Conservation (phyloP, 2,113 vertebrate genomes). For the Ptychochromis oligacanthus region DNA sequence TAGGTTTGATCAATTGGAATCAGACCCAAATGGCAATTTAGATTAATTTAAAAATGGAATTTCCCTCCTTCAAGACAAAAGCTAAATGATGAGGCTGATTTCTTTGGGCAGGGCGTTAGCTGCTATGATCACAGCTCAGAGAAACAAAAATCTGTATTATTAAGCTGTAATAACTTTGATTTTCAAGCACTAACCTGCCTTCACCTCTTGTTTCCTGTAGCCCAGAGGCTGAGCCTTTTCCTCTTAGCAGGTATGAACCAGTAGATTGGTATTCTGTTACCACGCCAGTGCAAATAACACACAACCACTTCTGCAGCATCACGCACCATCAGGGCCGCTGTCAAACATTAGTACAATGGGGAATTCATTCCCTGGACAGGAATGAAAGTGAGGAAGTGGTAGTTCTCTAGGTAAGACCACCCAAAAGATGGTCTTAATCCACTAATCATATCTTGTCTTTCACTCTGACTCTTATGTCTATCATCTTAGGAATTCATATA, state of each 20-base stretch:
- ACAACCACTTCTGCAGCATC: background rate
- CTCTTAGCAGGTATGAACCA: conserved; percentile 15
- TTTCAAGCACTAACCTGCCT: conserved; percentile 44
- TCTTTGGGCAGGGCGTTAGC: conserved; percentile 6
- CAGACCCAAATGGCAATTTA: background rate
- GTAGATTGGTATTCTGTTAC: conserved; percentile 24
- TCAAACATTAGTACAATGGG: background rate
- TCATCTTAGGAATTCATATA: too few relatives aligned
- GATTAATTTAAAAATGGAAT: conserved; percentile 6
- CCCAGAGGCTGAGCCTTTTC: conserved; percentile 15
- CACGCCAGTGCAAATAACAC: background rate
- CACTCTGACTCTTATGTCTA: too few relatives aligned
- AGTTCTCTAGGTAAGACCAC: too few relatives aligned
- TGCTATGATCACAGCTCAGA: background rate
- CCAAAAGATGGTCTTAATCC: too few relatives aligned
- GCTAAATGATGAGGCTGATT: background rate
- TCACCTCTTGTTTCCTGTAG: background rate
- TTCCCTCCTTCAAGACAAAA: background rate
- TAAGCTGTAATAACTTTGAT: conserved; percentile 7
- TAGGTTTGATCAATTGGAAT: background rate
- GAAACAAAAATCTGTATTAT: background rate
- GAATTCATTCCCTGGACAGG: background rate
- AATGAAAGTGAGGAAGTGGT: background rate
- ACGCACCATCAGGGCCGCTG: background rate
- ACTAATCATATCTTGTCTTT: too few relatives aligned